Evolutionary conservation across 1,140 invertebrate species (phyloP), one percentile per base, ranked within the genome.

Genomic region (Chironomus striatipennis): DNA sequence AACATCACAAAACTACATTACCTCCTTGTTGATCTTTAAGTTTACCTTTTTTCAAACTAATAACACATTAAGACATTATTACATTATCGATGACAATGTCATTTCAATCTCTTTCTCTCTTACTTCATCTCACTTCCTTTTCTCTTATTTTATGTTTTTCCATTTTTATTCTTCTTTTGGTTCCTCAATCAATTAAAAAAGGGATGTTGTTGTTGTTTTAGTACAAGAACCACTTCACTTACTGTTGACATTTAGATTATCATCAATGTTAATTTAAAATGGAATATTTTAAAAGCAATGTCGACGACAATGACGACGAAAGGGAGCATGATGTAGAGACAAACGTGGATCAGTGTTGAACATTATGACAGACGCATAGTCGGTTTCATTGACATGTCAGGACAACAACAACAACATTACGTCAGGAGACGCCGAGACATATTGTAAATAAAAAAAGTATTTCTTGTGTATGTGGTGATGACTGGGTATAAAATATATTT

Each of bases 61-160:
- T 57, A 57, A 57, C 47, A 57, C 47, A 57, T 57, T 57, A n/a
- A 57, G 47, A 57, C 47, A 57, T 34, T 34, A 57, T 57, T 57
- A n/a, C 47, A 12, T 57, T 57, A 10, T 12, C n/a, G 47, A 57
- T 10, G 47, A 57, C 47, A 57, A 57, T 57, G n/a, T 2, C 47
- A 57, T 57, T 12, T 12, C 47, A 2, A 34, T 34, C 24, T 34
- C 24, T 34, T 5, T 34, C 24, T 34, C 24, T 34, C 24, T 34
- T 34, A 34, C 24, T 34, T 5, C 24, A 5, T 34, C 24, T 34
- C 24, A 34, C 24, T 34, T 34, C 24, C 24, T 34, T 34, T 34
- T 34, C 24, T 34, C 24, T 34, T 34, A 2, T 2, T 34, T 34
- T 34, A 34, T 34, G 24, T 34, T 5, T 34, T n/a, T n/a, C n/a